A percentile compares a stretch with the other conserved stretches of the same genome.
Conservation (phyloP, 2,888 invertebrate species). For the Ischnus inquisitorius region DNA sequence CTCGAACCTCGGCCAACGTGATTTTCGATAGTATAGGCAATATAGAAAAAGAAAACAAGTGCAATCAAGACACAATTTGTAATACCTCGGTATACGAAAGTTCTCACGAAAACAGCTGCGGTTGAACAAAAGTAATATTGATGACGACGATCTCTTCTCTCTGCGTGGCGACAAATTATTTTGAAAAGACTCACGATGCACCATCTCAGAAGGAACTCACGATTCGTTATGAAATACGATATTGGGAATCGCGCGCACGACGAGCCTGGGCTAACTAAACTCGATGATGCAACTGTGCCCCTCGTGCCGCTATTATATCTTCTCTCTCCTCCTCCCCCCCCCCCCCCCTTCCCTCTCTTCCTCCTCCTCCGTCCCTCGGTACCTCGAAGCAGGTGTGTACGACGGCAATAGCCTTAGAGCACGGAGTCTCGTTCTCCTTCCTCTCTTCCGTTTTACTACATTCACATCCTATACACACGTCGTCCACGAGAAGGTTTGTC, state of each 20-base stretch:
- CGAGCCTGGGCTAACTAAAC: slow-evolving; percentile 13
- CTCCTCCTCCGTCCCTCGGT: too few species aligned
- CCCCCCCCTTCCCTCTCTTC: background rate
- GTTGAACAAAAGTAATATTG: background rate
- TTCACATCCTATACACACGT: background rate
- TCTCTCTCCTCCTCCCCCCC: too few species aligned
- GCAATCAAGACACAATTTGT: background rate
- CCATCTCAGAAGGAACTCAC: slow-evolving; percentile 54
- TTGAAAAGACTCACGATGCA: slow-evolving; percentile 37
- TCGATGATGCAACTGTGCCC: slow-evolving; percentile 64
- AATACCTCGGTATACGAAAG: slow-evolving; percentile 44
- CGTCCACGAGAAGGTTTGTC: background rate
- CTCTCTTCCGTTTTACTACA: background rate
- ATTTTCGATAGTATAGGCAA: slow-evolving; percentile 3
- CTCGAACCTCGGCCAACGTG: slow-evolving; percentile 16
- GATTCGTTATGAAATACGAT: slow-evolving; percentile 25
- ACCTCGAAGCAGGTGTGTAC: slow-evolving; percentile 17
- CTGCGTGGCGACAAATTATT: slow-evolving; percentile 6
- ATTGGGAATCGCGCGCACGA: slow-evolving; percentile 18
- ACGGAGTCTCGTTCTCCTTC: slow-evolving; percentile 8
- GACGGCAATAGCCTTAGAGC: background rate
- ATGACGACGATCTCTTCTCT: slow-evolving; percentile 7
- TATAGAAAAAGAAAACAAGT: background rate
- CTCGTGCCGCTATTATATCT: slow-evolving; percentile 15
- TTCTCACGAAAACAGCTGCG: slow-evolving; percentile 31